Conservation (phyloP, 1,140 invertebrate species). For the Drosophila pseudoobscura region DNA sequence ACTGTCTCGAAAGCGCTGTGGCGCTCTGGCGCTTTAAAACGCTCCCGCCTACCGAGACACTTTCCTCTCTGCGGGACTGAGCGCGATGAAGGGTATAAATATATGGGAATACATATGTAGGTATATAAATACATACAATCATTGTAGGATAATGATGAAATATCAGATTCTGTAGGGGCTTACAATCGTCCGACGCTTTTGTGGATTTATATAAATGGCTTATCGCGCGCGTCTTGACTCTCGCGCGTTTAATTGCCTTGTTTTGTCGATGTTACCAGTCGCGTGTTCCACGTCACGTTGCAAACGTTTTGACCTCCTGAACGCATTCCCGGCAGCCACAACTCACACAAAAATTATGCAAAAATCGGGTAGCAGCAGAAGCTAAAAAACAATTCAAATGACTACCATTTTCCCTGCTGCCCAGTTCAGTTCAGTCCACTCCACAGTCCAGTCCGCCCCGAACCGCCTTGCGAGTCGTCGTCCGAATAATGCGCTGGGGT, state of each 20-base stretch:
- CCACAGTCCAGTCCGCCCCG: no score
- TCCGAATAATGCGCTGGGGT: no score
- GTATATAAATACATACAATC: constrained; percentile 12
- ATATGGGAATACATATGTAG: not conserved
- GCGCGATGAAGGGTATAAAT: constrained; percentile 6
- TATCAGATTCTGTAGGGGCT: constrained; percentile 27
- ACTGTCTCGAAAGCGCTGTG: not conserved
- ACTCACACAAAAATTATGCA: constrained; percentile 33
- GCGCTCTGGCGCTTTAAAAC: no score
- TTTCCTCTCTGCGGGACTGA: not conserved
- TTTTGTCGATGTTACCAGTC: constrained; percentile 9
- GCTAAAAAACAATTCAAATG: constrained; percentile 13
- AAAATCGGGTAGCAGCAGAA: constrained; percentile 6
- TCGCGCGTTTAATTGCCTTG: constrained; percentile 7
- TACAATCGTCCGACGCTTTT: constrained; percentile 13
- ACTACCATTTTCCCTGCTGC: constrained; percentile 1
- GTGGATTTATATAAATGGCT: constrained; percentile 12
- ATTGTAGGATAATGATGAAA: constrained; percentile 28
- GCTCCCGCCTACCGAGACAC: no score
- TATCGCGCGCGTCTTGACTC: constrained; percentile 17
- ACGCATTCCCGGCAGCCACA: constrained; percentile 6
- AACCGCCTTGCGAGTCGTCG: no score
- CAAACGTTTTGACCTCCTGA: constrained; percentile 22
- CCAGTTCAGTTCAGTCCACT: no score
- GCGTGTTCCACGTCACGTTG: constrained; percentile 41